phyloP scores from a whole-genome alignment of 92 coral and sea anemone genomes.

The Phenganax marumi region DNA sequence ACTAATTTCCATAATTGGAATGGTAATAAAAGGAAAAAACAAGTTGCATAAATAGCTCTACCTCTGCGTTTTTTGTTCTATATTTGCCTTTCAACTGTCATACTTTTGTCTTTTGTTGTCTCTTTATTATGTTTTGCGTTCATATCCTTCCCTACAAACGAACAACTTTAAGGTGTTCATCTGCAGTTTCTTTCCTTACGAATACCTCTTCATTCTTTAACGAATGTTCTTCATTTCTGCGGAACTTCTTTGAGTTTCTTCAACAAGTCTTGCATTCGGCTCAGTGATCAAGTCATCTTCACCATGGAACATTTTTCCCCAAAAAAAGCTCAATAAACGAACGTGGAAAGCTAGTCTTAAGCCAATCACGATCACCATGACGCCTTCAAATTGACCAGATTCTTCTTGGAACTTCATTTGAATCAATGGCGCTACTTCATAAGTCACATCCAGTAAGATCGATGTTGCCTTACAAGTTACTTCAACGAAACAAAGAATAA shows the following conservation, averaged over 20 bases:
- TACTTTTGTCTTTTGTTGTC: no score
- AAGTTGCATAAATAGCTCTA: no score
- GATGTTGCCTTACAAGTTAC: neutral
- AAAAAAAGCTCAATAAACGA: neutral
- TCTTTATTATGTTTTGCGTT: no score
- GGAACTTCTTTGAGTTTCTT: neutral
- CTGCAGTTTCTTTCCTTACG: no score
- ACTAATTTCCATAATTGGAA: no score
- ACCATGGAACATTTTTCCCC: neutral
- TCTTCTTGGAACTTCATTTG: neutral
- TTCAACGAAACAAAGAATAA: neutral
- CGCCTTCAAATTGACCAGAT: neutral
- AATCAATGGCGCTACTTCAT: neutral
- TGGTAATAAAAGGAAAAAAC: no score
- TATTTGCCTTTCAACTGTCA: no score
- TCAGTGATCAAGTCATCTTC: neutral
- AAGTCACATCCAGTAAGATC: neutral
- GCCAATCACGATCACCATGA: slow-evolving; percentile 8
- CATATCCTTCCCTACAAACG: no score
- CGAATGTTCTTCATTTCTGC: neutral
- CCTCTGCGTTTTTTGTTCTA: no score
- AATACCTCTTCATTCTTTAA: no score
- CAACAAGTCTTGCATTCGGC: neutral
- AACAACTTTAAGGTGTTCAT: no score
- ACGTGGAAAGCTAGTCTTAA: neutral